Base-by-base conservation (phyloP, 2,888 invertebrate genomes). In the Acleris cristana region DNA sequence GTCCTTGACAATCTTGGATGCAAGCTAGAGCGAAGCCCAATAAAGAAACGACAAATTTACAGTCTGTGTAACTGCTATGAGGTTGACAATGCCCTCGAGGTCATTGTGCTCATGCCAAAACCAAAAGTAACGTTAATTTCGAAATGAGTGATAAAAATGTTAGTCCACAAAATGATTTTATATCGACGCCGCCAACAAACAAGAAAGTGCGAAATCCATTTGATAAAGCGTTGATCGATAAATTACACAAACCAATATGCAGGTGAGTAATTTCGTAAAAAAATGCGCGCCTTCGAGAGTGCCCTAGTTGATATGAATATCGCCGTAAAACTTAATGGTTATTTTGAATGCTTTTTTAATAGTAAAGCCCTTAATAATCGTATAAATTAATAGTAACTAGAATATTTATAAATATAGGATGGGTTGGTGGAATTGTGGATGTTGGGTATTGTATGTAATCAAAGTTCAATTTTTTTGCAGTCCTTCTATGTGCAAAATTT, bases 221-320 rank as follows among this genome's bases (percentile, higher is more conserved):
- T 80, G 96, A 96, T 76, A 92, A 91, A 74, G 94, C 93, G 58
- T 85, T 96, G 71, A 94, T 94, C 59, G 95, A 94, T 73, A 94
- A 93, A 77, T 85, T 96, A 65, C 95, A 96, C 82, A 92, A 95
- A 67, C 95, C 95, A 72, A 92, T 96, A 78, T 96, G 95, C 86
- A 96, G 96, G 95, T 95, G 82, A 85, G 82, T 76, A n/a, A 23
- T 23, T 44, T 40, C 5, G 14, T 12, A 21, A 56, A 44, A 19
- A 4, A 16, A 40, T 40, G 19, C 8, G 10, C 10, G 18, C 18
- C 2, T 10, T 3, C 2, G 34, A 55, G 34, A 7, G 1, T 6
- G 12, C 34, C 12, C 34, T 8, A 40, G 40, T 14, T 40, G 12
- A 40, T 40, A 34, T 12, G 34, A 34, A 10, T 34, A 40, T 5